phyloP scores from a whole-genome alignment of 2,888 invertebrate species.

The Tetranychus piercei region DNA sequence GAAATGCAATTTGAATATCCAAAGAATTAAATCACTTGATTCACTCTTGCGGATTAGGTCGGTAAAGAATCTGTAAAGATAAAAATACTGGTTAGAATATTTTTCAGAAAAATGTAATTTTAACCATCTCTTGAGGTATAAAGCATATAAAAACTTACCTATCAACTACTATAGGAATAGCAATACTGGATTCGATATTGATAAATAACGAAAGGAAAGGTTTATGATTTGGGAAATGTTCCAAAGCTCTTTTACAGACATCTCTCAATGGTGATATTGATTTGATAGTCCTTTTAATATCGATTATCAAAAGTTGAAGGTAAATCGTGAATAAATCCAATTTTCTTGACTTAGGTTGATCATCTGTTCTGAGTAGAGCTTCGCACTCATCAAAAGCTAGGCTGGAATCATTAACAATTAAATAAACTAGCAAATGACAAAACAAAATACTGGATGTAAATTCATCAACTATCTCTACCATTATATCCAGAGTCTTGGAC shows the following conservation, averaged over 20 bases:
- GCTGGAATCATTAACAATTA: not conserved
- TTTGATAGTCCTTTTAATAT: not conserved
- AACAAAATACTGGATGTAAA: not conserved
- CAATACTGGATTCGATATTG: not conserved
- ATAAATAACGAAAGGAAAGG: not conserved
- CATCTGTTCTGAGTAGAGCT: not conserved
- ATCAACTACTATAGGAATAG: not conserved
- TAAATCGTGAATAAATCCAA: not conserved
- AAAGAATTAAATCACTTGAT: not conserved
- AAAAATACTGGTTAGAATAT: too few species aligned
- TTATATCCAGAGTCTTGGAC: not conserved
- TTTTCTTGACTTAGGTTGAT: not conserved
- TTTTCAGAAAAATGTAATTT: too few species aligned
- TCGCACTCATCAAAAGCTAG: not conserved
- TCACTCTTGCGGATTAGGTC: not conserved
- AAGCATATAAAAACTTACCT: not conserved
- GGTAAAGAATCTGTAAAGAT: not conserved
- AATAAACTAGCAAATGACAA: not conserved
- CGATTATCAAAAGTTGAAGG: not conserved
- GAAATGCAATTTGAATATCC: not conserved
- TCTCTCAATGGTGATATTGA: not conserved
- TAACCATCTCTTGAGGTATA: not conserved
- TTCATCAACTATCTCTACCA: not conserved
- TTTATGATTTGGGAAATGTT: not conserved
- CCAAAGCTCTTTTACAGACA: not conserved